Evolutionary conservation across 1,140 invertebrate species (phyloP), one percentile per base, ranked within the genome.

Genomic region (Drosophila nebulosa): DNA sequence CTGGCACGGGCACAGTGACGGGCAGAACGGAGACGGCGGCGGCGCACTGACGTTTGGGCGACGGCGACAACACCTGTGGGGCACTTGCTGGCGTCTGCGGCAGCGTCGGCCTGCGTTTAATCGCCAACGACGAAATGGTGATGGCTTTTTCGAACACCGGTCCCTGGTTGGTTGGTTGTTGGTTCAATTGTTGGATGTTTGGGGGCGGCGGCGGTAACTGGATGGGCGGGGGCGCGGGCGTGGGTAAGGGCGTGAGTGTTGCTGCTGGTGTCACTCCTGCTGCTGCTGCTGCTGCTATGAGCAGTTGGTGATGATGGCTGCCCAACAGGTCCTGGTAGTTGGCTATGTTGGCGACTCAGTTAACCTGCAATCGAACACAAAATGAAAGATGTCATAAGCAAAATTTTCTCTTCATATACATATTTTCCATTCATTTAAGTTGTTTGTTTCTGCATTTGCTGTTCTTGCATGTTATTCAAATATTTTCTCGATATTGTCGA

Each of bases 71-170:
- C 78, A 91, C 91, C 90, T 91, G 91, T 86, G 91, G 91, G 91
- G 91, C 91, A 90, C 91, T 91, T 90, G 91, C 91, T 91, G 91
- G 89, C 91, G 91, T 91, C 88, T 91, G 91, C 91, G 91, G 91
- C 90, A 91, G 91, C 90, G 91, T 90, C 86, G 91, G 91, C 91
- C 91, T 91, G 81, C 91, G 91, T 91, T 91, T 91, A 86, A 91
- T 91, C 90, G 91, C 91, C 89, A 91, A 91, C 86, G 91, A 91
- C 91, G 91, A 91, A 91, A 91, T 91, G 91, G 91, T 91, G 91
- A 91, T 91, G 88, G 90, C 85, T 91, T 90, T 91, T 91, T 89
- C 86, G 61, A 80, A 91, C 84, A 90, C 90, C 76, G 71, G 65
- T 79, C 74, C 72, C 79, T 90, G 89, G 89, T 89, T 77, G 60